Evolutionary conservation across 1,140 invertebrate genomes (phyloP), one percentile per base, ranked within the genome.

Genomic region (Onthophagus taurus): DNA sequence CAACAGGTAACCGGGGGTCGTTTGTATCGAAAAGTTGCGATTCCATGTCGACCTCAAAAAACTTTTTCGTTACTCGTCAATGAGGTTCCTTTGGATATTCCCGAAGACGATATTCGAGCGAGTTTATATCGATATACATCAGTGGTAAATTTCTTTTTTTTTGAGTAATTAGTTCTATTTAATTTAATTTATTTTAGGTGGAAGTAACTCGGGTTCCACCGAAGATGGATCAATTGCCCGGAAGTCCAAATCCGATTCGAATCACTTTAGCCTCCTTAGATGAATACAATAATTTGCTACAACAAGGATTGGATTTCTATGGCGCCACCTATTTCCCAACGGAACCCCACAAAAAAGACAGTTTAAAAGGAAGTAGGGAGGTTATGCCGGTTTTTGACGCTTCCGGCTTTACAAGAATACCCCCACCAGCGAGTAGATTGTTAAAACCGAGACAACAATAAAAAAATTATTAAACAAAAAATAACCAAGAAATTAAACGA

Each of bases 271-370:
- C 83, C 16, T 85, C 77, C 33, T 73, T 86, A 34, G 84, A 86
- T 47, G 85, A 88, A 64, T 83, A 79, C 53, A 85, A 85, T 58
- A 77, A 77, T 54, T 67, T 88, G 23, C 68, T 88, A 31, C 83
- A 85, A 63, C 83, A 84, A 54, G 85, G 85, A 9, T 69, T 88
- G 31, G 84, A 88, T 65, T 88, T 88, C 70, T 88, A 85, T 57
- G 84, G 83, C 18, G 83, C 84, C 31, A 88, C 85, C 2, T 87
- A 80, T 69, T 88, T 88, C 67, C 84, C 84, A 19, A 85, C 83
- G 4, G 85, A 87, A 56, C 71, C 83, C 36, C 75, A 80, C 34
- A 73, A 71, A 37, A 64, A 75, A 34, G 69, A 72, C 20, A 67
- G 67, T 42, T 64, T 73, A 3, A 68, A 67, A 55, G 80, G 81